These are phyloP conservation scores for Byasa hedistus DNA, from an alignment of 2,888 invertebrate genomes.

Conservation along the genomic window DNA sequence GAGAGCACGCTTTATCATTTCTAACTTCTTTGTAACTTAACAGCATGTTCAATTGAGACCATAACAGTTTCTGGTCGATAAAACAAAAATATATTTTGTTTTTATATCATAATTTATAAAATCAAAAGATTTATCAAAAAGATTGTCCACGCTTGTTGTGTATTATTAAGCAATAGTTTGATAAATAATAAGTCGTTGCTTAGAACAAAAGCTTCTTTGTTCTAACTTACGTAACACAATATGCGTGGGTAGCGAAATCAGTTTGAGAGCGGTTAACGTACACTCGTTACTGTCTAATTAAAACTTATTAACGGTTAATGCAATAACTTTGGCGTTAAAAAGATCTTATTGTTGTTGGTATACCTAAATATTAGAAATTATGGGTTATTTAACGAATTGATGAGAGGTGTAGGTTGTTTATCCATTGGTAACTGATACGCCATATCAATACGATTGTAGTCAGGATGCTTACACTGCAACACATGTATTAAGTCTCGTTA, in stretches of 20 bases:
- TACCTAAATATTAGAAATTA: background rate
- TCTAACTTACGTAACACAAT: conserved; percentile 16
- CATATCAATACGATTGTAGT: too few relatives aligned
- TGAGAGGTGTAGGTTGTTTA: too few relatives aligned
- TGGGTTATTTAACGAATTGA: background rate
- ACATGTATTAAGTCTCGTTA: too few relatives aligned
- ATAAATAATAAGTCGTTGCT: conserved; percentile 13
- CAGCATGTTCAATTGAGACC: too few relatives aligned
- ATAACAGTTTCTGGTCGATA: too few relatives aligned
- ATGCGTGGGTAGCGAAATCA: conserved; percentile 20
- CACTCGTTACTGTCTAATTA: conserved; percentile 10
- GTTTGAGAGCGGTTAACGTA: conserved; percentile 13
- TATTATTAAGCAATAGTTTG: background rate
- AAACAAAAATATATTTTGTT: too few relatives aligned
- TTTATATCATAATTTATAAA: background rate
- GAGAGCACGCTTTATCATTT: too few relatives aligned
- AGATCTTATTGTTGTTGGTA: background rate
- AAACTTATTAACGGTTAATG: conserved; percentile 8
- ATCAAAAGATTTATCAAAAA: background rate
- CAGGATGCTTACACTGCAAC: too few relatives aligned
- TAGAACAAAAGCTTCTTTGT: conserved; percentile 26
- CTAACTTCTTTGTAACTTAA: too few relatives aligned
- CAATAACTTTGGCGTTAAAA: conserved; percentile 5
- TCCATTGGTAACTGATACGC: too few relatives aligned
- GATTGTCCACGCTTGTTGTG: background rate